Evolutionary conservation across 2,888 invertebrate genomes (phyloP).

Genomic region (Cephonodes hylas): DNA sequence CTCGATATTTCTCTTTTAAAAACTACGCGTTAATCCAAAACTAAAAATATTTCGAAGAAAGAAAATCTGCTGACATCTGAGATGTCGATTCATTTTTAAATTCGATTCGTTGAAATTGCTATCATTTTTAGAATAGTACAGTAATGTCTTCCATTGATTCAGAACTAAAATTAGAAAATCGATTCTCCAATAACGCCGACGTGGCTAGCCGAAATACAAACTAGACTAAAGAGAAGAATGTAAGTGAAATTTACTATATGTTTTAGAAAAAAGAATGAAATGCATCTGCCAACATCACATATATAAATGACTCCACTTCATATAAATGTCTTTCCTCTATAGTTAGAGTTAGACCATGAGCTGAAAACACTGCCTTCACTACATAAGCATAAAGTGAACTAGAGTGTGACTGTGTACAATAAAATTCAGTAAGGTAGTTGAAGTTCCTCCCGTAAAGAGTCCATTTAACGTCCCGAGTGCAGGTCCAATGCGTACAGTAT

Average conservation of each 20-base stretch:
- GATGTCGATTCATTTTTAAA: no score
- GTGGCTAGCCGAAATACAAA: not conserved
- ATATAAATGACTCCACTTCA: no score
- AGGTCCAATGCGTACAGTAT: not conserved
- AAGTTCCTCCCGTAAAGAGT: not conserved
- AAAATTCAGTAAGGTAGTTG: not conserved
- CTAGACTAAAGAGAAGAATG: not conserved
- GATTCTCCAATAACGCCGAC: not conserved
- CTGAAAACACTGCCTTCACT: no score
- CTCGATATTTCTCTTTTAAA: no score
- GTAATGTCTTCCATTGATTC: not conserved
- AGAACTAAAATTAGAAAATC: not conserved
- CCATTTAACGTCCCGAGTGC: not conserved
- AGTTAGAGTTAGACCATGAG: no score
- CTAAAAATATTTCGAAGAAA: no score
- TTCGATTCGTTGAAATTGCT: not conserved
- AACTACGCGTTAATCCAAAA: no score
- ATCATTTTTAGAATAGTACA: not conserved
- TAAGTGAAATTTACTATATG: no score
- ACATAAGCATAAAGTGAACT: not conserved
- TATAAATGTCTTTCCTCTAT: no score
- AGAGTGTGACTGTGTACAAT: slow-evolving; percentile 3
- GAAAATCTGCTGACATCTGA: no score
- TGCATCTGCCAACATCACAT: no score
- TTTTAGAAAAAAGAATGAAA: no score